Evolutionary conservation across 2,888 invertebrate species (phyloP).

Genomic region (Uloborus plumipes): DNA sequence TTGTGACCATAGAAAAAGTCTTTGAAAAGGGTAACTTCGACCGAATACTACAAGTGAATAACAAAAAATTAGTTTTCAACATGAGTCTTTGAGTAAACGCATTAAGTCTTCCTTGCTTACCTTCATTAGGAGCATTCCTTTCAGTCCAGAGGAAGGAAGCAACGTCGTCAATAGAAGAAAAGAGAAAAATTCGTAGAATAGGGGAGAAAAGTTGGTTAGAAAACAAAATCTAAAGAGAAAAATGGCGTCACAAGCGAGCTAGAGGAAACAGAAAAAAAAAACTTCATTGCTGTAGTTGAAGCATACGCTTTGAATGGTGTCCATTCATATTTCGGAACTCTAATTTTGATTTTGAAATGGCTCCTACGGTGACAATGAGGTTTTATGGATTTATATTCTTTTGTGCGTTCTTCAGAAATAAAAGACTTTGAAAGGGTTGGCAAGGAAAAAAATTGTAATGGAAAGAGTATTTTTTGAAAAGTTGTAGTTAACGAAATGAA

Average conservation of each 20-base stretch:
- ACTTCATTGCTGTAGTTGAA: background rate
- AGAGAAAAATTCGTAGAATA: conserved; percentile 9
- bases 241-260: too few species aligned
- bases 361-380: conserved; percentile 30
- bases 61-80: conserved; percentile 31
- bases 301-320: background rate
- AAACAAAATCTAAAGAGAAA: background rate
- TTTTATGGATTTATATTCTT: conserved; percentile 26
- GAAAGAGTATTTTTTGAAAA: too few species aligned
- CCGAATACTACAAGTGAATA: too few species aligned
- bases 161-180: conserved; percentile 27
- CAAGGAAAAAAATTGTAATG: too few species aligned
- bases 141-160: conserved; percentile 19
- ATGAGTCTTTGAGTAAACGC: conserved; percentile 50
- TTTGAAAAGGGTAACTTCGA: too few species aligned
- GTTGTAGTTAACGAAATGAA: too few species aligned
- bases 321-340: conserved; percentile 34
- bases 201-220: conserved; percentile 22
- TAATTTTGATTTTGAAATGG: conserved; percentile 41
- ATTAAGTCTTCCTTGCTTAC: conserved; percentile 43
- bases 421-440: too few species aligned
- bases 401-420: background rate
- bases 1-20: too few species aligned
- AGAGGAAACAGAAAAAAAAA: too few species aligned
- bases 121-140: conserved; percentile 53